A percentile compares a stretch with the other conserved stretches of the same genome.
These are phyloP conservation scores for Macrotus californicus DNA, from an alignment of 2,113 vertebrate genomes.

Conservation along the genomic window DNA sequence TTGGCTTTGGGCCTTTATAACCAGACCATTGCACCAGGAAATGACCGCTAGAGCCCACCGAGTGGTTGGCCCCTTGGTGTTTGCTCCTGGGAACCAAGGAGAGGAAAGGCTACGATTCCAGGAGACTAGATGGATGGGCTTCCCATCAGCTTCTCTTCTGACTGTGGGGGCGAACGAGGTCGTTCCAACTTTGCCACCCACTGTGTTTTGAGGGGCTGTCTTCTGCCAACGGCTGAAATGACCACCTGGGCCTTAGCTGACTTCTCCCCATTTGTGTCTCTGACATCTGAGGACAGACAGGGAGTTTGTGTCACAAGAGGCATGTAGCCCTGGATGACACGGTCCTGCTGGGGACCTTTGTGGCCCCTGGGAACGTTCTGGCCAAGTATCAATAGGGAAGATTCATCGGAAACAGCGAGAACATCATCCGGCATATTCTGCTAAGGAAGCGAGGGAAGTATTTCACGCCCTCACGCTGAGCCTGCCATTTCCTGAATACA, in stretches of 20 bases:
- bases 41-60: background rate
- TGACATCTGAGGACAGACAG: background rate
- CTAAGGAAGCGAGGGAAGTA: background rate
- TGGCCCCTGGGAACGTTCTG: background rate
- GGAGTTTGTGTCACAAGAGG: accelerated
- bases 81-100: background rate
- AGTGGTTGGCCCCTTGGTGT: background rate
- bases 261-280: background rate
- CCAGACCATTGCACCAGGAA: background rate
- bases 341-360: background rate
- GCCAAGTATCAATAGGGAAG: accelerated
- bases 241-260: background rate
- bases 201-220: no score
- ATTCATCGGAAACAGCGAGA: background rate
- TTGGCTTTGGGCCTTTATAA: background rate
- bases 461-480: background rate
- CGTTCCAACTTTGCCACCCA: background rate
- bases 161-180: accelerated
- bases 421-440: no score
- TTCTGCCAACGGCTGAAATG: accelerated
- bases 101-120: background rate
- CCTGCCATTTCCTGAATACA: background rate
- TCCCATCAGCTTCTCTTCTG: background rate
- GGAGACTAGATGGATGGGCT: background rate
- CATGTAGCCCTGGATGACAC: no score